A percentile compares a stretch with the other conserved stretches of the same genome.
phyloP scores from a whole-genome alignment of 2,797 vertebrate species.

The Sebastes melanostomus region DNA sequence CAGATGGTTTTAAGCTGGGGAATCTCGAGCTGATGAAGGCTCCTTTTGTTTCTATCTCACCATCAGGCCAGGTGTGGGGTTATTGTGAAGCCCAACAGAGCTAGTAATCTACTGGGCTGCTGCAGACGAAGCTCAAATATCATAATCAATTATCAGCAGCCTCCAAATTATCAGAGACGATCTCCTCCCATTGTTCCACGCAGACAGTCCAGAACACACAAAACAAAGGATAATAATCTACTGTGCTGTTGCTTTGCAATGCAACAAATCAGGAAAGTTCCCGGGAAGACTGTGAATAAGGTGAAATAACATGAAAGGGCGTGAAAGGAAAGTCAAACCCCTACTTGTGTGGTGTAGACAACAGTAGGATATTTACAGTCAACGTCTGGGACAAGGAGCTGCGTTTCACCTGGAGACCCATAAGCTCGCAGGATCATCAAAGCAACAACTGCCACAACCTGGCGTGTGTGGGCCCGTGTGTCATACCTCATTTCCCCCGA shows the following conservation, averaged over 20 bases:
- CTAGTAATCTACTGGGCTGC: conserved; percentile 40
- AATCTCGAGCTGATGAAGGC: conserved; percentile 59
- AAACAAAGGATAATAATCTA: conserved; percentile 53
- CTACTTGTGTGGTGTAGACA: conserved; percentile 58
- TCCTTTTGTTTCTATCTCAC: conserved; percentile 61
- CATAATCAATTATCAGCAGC: conserved; percentile 60
- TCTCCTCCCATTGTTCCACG: conserved; percentile 45
- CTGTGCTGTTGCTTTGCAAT: conserved; percentile 41
- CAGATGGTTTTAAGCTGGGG: conserved; percentile 42
- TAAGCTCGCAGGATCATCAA: conserved; percentile 71
- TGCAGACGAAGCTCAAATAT: conserved; percentile 55
- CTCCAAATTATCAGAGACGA: conserved; percentile 48
- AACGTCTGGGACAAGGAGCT: conserved; percentile 59
- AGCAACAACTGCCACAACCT: conserved; percentile 72
- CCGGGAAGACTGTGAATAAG: conserved; percentile 38
- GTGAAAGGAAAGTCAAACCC: conserved; percentile 61
- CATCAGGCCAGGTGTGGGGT: conserved; percentile 64
- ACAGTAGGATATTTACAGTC: conserved; percentile 75
- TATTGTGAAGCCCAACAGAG: conserved; percentile 47
- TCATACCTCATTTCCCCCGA: conserved; percentile 78
- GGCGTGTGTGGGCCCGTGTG: conserved; percentile 69
- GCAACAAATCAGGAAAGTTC: conserved; percentile 39
- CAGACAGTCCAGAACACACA: conserved; percentile 28
- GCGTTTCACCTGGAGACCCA: conserved; percentile 69
- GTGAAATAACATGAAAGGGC: conserved; percentile 49